phyloP scores from a whole-genome alignment of 2,113 vertebrate genomes.

The Piprites chloris region DNA sequence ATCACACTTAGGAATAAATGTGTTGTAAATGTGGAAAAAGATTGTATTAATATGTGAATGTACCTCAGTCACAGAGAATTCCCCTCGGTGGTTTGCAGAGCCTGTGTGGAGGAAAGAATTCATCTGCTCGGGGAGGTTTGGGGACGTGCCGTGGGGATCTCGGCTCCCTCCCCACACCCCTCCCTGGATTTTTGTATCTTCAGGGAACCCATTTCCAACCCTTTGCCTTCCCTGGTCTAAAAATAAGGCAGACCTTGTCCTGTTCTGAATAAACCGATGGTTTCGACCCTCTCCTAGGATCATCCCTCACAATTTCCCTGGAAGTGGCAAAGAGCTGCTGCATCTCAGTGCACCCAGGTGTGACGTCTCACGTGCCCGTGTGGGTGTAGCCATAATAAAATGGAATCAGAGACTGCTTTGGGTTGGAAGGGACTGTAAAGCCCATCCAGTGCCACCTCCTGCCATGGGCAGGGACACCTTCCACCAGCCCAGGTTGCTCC shows the following conservation, averaged over 20 bases:
- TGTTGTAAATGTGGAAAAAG: background rate
- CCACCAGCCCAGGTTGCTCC: background rate
- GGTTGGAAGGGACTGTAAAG: background rate
- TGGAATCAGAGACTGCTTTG: background rate
- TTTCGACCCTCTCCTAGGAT: background rate
- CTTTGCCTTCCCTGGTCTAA: background rate
- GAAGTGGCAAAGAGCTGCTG: background rate
- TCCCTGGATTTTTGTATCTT: background rate
- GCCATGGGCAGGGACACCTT: background rate
- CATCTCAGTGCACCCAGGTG: background rate
- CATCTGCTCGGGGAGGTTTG: fast-evolving
- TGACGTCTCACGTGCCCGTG: background rate
- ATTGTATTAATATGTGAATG: background rate
- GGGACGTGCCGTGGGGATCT: fast-evolving
- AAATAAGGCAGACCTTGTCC: background rate
- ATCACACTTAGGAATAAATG: background rate
- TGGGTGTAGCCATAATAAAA: background rate
- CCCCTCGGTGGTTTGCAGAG: background rate
- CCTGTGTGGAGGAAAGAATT: background rate
- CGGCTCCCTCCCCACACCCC: background rate
- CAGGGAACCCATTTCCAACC: background rate
- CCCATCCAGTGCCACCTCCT: fast-evolving
- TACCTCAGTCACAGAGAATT: background rate
- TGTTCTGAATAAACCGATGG: background rate
- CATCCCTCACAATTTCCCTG: fast-evolving